A percentile compares a stretch with the other conserved stretches of the same genome.
phyloP scores from a whole-genome alignment of 2,888 invertebrate species.

The Lomographa bimaculata region DNA sequence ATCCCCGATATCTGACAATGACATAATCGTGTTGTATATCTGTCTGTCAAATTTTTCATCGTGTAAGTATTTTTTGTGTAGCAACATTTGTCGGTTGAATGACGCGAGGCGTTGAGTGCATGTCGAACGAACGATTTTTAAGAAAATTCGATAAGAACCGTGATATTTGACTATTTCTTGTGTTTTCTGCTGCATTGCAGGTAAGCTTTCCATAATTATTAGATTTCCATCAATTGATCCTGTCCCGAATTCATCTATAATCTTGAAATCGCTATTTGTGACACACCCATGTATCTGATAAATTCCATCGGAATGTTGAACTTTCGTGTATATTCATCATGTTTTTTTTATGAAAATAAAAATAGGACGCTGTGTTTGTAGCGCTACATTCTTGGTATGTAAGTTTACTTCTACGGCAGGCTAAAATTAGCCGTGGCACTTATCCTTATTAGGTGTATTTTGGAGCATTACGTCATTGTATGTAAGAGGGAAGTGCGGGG shows the following conservation, averaged over 20 bases:
- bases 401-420: constrained; percentile 41
- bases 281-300: constrained; percentile 72
- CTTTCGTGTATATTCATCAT: constrained; percentile 34
- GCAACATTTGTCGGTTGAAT: constrained; percentile 50
- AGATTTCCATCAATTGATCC: background rate
- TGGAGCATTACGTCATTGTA: constrained; percentile 80
- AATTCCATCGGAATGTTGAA: constrained; percentile 43
- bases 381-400: constrained; percentile 5
- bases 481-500: constrained; percentile 46
- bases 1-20: too few species aligned
- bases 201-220: constrained; percentile 41
- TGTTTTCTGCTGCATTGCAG: constrained; percentile 38
- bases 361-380: constrained; percentile 17
- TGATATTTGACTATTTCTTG: constrained; percentile 37
- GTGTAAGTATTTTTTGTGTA: constrained; percentile 29
- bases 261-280: too few species aligned
- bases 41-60: too few species aligned
- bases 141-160: constrained; percentile 44
- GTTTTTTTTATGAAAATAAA: constrained; percentile 31
- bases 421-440: constrained; percentile 46
- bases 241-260: background rate
- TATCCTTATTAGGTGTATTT: constrained; percentile 79
- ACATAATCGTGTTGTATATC: too few species aligned
- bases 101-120: constrained; percentile 64
- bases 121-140: constrained; percentile 68